These are phyloP conservation scores for Hemicrepidius hirtus DNA, from an alignment of 2,888 invertebrate species.

Conservation along the genomic window DNA sequence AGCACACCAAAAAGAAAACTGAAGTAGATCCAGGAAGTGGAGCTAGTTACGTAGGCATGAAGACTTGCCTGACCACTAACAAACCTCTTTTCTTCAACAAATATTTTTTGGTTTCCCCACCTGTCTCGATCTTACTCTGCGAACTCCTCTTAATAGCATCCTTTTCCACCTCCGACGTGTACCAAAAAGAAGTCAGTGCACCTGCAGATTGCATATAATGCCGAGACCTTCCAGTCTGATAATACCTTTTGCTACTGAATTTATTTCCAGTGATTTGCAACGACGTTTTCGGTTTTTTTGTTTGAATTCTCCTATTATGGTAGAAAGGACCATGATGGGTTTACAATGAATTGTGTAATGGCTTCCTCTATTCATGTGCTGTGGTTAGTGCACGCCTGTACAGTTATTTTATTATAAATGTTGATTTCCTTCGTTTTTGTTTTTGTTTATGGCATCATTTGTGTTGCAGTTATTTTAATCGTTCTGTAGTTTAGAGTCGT, in stretches of 20 bases:
- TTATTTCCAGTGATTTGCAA: constrained; percentile 44
- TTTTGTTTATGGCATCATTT: constrained; percentile 29
- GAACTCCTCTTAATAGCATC: background rate
- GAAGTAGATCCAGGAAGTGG: constrained; percentile 30
- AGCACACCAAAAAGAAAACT: constrained; percentile 23
- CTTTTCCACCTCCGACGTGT: constrained; percentile 23
- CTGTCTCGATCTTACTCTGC: constrained; percentile 8
- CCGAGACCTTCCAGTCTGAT: constrained; percentile 33
- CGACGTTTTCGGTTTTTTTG: constrained; percentile 31
- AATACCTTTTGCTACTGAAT: constrained; percentile 33
- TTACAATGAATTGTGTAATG: constrained; percentile 20
- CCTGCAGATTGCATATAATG: constrained; percentile 43
- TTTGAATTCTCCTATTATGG: constrained; percentile 28
- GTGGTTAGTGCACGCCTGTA: constrained; percentile 10
- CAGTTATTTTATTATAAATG: constrained; percentile 33
- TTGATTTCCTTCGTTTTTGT: constrained; percentile 15
- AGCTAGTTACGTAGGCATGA: constrained; percentile 35
- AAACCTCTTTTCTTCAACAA: constrained; percentile 6
- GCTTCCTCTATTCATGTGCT: constrained; percentile 13
- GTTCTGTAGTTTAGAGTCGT: constrained; percentile 20
- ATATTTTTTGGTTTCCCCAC: constrained; percentile 5
- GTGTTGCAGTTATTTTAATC: constrained; percentile 28
- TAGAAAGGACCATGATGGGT: constrained; percentile 20
- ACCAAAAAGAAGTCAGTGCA: constrained; percentile 9
- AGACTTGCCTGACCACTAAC: constrained; percentile 32